A percentile compares a stretch with the other conserved stretches of the same genome.
These are phyloP conservation scores for Peromyscus leucopus DNA, from an alignment of 2,113 vertebrate genomes.

Conservation along the genomic window DNA sequence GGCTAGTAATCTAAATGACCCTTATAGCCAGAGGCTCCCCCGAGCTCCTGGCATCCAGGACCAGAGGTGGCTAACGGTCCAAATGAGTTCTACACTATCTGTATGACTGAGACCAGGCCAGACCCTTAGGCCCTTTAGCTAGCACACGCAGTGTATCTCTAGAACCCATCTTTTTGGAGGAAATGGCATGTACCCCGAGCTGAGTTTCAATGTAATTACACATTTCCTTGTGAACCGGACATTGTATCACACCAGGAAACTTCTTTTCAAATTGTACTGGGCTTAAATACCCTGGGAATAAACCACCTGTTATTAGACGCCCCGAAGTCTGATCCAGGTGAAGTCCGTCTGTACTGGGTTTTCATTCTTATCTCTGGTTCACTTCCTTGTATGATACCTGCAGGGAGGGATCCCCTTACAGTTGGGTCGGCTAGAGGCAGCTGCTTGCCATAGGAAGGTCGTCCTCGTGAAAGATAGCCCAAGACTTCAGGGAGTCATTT, in stretches of 20 bases:
- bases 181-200: background rate
- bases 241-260: background rate
- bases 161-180: background rate
- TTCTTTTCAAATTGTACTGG: background rate
- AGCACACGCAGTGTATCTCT: background rate
- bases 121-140: background rate
- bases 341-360: background rate
- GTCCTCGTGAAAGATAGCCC: background rate
- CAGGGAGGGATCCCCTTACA: background rate
- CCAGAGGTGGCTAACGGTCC: background rate
- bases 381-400: background rate
- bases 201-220: background rate
- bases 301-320: background rate
- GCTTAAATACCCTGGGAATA: background rate
- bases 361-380: background rate
- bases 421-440: background rate
- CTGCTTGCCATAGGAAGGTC: background rate
- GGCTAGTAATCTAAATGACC: background rate
- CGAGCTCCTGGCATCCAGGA: background rate
- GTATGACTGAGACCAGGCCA: background rate
- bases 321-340: background rate
- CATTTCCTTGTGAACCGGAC: background rate
- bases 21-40: background rate
- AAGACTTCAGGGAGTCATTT: background rate
- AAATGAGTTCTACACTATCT: background rate